Evolutionary conservation across 2,113 vertebrate species (phyloP), one percentile per base, ranked within the genome.

Genomic region (Ophthalmolycus amberensis): DNA sequence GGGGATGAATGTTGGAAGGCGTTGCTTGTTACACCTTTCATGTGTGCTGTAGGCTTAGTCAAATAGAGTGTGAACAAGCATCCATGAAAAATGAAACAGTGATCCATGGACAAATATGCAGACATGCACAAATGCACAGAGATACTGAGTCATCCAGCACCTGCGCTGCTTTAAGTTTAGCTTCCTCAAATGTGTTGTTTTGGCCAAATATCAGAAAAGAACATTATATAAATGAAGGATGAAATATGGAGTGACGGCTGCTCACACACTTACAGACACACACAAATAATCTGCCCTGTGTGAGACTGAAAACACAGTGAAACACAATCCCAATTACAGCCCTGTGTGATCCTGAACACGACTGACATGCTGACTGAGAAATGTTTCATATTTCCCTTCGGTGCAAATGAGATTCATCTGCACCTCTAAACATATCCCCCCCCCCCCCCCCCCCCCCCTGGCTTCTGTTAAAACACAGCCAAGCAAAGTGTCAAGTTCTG

Each of bases 331-430:
- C 52, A 83, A 82, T 79, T 84, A 34, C 81, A 79, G 52, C 66
- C 32, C 75, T 4, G 5, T 7, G 5, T 86, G 85, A 77, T 85
- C 75, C 71, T 71, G 75, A 86, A 85, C 84, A 80, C 22, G 46
- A 58, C 83, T 77, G 77, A 84, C 88, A 84, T 67, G 69, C 75
- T 87, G 70, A 66, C 82, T 84, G 82, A 83, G 80, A 89, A 84
- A 87, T 87, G 72, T 54, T 77, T 63, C 69, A 84, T 80, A 85
- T 85, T 83, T 86, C 83, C 52, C 69, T 72, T 27, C 50, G 84
- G 77, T 86, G 89, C 59, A 84, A 90, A 93, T 92, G 75, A 93
- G 77, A 91, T 91, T 90, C 79, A 87, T 89, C 85, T 65, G 77
- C 81, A 80, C 86, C 79, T 88, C 89, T 84, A 86, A 89, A 90